Conservation (phyloP, 1,140 invertebrate species). For the Asobara japonica region DNA sequence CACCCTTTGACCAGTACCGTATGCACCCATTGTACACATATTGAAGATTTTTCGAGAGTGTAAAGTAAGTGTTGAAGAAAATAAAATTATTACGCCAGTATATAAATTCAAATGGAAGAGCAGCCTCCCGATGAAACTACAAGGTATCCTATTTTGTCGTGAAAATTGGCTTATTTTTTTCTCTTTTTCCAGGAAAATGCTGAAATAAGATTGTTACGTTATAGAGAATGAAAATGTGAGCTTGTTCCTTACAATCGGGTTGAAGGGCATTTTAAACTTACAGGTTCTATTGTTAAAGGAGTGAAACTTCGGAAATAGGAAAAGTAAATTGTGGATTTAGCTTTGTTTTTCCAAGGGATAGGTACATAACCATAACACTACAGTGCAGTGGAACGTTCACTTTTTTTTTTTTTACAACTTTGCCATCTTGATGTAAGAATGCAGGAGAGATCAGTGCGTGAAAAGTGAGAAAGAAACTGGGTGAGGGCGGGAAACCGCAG, state of each 20-base stretch:
- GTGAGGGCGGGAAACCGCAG: not conserved
- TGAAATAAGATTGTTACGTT: not conserved
- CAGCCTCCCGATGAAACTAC: not conserved
- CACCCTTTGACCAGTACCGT: not conserved
- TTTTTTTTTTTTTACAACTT: not conserved
- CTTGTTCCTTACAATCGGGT: not conserved
- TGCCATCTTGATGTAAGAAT: not conserved
- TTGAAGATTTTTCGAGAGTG: not conserved
- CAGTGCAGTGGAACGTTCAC: too few relatives aligned
- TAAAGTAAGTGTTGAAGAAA: not conserved
- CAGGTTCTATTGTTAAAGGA: not conserved
- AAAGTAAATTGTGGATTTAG: not conserved
- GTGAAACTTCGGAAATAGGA: not conserved
- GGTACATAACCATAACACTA: too few relatives aligned
- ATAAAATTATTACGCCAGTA: not conserved
- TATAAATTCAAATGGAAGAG: not conserved
- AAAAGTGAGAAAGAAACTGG: not conserved
- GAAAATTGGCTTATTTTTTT: not conserved
- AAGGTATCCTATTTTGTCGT: not conserved
- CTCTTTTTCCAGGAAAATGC: not conserved
- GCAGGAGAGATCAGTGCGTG: not conserved
- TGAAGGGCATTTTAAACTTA: not conserved
- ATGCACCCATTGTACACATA: not conserved
- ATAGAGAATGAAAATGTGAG: not conserved
- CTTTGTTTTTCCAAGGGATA: not conserved